Percentiles rank a stretch among this genome's conserved stretches.
These are phyloP conservation scores for Dendrocincla tyrannina DNA, from an alignment of 2,797 vertebrate species.

Conservation along the genomic window DNA sequence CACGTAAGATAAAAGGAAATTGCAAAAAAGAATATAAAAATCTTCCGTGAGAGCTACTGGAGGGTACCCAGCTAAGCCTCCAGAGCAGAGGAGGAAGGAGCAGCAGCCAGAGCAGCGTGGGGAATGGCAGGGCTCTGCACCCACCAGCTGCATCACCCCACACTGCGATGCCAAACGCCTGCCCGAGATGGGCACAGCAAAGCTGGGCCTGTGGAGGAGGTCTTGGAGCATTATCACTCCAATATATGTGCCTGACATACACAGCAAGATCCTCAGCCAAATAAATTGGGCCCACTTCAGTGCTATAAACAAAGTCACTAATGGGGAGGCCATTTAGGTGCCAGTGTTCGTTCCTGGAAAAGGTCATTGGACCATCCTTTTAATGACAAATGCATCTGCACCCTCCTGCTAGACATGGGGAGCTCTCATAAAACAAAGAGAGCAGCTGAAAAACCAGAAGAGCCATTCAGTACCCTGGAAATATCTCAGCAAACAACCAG, in stretches of 20 bases:
- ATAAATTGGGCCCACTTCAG: background rate
- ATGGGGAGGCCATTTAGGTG: background rate
- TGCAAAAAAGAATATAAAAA: background rate
- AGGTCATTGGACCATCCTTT: background rate
- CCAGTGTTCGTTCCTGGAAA: background rate
- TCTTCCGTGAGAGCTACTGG: background rate
- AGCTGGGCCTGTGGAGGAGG: background rate
- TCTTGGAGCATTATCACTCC: background rate
- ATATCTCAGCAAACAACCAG: background rate
- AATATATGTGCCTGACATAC: fast-evolving
- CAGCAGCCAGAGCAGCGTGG: fast-evolving
- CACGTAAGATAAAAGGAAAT: background rate
- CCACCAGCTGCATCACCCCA: background rate
- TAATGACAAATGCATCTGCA: background rate
- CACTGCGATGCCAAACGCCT: fast-evolving
- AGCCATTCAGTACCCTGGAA: background rate
- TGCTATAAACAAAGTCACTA: background rate
- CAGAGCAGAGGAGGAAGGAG: background rate
- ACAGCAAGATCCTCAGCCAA: background rate
- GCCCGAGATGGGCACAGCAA: background rate
- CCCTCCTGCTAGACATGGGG: background rate
- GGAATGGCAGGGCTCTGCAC: background rate
- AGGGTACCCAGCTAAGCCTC: background rate
- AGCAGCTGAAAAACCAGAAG: background rate
- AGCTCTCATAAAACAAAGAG: background rate